Base-by-base conservation (phyloP, 2,888 invertebrate species). In the Xanthostigma xanthostigma region DNA sequence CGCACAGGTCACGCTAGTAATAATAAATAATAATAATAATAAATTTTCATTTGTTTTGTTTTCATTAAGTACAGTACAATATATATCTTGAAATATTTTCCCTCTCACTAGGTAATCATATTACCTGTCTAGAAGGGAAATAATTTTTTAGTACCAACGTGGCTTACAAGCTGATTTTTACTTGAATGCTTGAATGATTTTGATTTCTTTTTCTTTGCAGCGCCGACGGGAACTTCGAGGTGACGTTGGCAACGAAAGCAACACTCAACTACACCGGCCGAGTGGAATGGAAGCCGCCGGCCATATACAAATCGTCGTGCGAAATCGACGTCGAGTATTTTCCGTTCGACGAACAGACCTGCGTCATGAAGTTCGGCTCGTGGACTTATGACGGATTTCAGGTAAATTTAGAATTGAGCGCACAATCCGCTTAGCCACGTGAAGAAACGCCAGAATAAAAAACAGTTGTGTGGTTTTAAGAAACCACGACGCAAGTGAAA, bases 281-380 rank as follows among this genome's bases (percentile, higher is more conserved):
- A 57, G 88, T 91, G 48, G 84, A 85, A 60, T 90, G 90, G 89
- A 87, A 88, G 61, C 92, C 92, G 49, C 92, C 92, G 38, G 91
- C 90, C 58, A 90, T 92, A 63, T 91, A 90, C 72, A 86, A 91
- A 72, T 89, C 88, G 66, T 85, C 85, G 61, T 87, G 87, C 64
- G 84, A 86, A 69, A 87, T 87, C 61, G 84, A 87, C 71, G 85
- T 87, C 53, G 85, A 86, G 67, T 87, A 85, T 67, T 87, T 87
- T 66, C 87, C 87, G 34, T 87, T 87, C 66, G 87, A 87, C 66
- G 84, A 86, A 65, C 88, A 88, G 65, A 85, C 86, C 51, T 88
- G 88, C 68, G 82, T 85, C 62, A 85, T 87, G 85, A 87, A 87
- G 68, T 87, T 85, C 61, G 85, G 86, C 57, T 80, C 81, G 34